Evolutionary conservation across 2,113 vertebrate species (phyloP), one percentile per base, ranked within the genome.

Genomic region (Misgurnus anguillicaudatus): DNA sequence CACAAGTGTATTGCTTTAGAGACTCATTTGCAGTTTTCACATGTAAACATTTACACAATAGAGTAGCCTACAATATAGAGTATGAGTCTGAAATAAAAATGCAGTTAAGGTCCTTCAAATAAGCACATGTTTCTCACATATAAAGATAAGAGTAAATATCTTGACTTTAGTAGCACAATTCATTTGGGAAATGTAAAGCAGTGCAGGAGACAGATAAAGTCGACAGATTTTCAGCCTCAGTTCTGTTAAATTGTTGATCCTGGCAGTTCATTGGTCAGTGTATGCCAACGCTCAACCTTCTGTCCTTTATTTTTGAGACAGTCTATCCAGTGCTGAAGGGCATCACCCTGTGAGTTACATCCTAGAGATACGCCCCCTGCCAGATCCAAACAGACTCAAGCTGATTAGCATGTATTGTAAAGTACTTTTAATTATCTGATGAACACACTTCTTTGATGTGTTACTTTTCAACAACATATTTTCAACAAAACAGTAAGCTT

Each of bases 231-330:
- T 3, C n/a, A 19, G 3, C n/a, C 53, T 57, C 14, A 8, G 2
- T n/a, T n/a, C 53, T 57, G 53, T 57, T 57, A 57, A 57, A 57
- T 57, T 57, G 91, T 86, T 0, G 94, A 94, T 5, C 94, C 95
- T 0, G 95, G 91, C 87, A 96, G 90, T 88, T 96, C 94, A 6
- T 94, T 96, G 89, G 95, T 96, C 87, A 96, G 81, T 17, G 95
- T 94, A 89, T 96, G 95, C 95, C 95, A 96, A 80, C 93, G 94
- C 82, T 96, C 95, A 83, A 95, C 90, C 84, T 92, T 93, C 65
- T 77, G 68, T 17, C 95, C 94, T 0, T 92, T 94, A 87, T 93
- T 94, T 82, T 93, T 95, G 84, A 96, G 90, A 84, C 95, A 95
- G 85, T 94, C 93, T 1, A 93, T 89, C 95, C 95, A 96, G 85